These are phyloP conservation scores for Guaruba guarouba DNA, from an alignment of 2,113 vertebrate species.

Conservation along the genomic window DNA sequence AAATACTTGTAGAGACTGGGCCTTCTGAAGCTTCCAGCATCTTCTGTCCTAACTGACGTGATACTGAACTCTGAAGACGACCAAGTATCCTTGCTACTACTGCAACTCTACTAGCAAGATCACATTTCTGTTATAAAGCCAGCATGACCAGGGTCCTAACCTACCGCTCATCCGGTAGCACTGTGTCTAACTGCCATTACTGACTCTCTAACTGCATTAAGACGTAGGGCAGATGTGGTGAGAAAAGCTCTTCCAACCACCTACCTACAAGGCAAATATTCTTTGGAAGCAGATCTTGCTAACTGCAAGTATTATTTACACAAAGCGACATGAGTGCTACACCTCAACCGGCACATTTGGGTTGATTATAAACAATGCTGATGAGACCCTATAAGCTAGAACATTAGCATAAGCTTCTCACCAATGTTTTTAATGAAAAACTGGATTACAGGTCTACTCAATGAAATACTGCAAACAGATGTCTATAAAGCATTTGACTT, in stretches of 20 bases:
- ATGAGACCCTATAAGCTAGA: background rate
- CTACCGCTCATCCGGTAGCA: background rate
- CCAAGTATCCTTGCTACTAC: background rate
- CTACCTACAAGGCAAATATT: background rate
- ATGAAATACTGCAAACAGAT: background rate
- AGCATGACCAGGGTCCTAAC: background rate
- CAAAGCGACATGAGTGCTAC: background rate
- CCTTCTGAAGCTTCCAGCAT: background rate
- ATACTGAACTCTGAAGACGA: background rate
- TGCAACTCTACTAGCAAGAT: background rate
- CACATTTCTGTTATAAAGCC: background rate
- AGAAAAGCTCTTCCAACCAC: background rate
- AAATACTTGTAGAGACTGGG: background rate
- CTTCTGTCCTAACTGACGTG: background rate
- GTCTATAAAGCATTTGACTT: background rate
- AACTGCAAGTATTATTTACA: background rate
- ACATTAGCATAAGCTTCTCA: background rate
- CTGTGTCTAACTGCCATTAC: background rate
- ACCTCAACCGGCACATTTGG: background rate
- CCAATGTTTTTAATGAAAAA: background rate
- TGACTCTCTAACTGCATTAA: background rate
- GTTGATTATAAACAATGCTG: background rate
- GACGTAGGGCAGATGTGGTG: background rate
- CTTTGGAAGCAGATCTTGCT: background rate
- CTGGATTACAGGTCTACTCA: background rate